phyloP scores from a whole-genome alignment of 2,888 invertebrate genomes.

The Oasisia sp. region DNA sequence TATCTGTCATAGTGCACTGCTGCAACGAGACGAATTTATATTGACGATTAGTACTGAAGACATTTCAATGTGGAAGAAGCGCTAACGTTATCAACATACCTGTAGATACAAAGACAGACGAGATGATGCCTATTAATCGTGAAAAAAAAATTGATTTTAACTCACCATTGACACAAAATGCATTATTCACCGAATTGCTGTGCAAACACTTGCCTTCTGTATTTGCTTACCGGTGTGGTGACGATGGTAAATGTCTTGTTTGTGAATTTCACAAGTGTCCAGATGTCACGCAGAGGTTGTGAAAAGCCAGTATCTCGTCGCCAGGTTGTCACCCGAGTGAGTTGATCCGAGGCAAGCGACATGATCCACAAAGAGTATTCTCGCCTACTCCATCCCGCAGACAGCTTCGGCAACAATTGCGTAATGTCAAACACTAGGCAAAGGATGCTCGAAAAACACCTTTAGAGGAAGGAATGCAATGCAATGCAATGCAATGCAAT shows the following conservation, averaged over 20 bases:
- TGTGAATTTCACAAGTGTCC: neutral
- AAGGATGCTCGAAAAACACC: neutral
- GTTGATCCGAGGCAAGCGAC: slow-evolving; percentile 9
- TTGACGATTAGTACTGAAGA: neutral
- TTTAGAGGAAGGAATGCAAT: too few species aligned
- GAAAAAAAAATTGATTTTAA: neutral
- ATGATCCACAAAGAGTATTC: neutral
- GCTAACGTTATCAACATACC: neutral
- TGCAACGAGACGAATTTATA: too few species aligned
- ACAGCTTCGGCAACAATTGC: neutral
- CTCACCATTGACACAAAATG: neutral
- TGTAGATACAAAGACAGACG: neutral
- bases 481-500: too few species aligned
- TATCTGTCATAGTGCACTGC: too few species aligned
- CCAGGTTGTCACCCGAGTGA: neutral
- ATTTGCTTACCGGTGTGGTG: neutral
- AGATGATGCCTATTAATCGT: neutral
- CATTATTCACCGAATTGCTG: neutral
- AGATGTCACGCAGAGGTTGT: neutral
- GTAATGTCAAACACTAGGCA: neutral
- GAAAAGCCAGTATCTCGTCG: neutral
- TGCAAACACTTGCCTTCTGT: neutral
- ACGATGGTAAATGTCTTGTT: slow-evolving; percentile 17
- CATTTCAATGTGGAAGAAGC: neutral
- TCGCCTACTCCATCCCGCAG: neutral